phyloP scores from a whole-genome alignment of 23 tunicate species.

The Diplosoma virens region DNA sequence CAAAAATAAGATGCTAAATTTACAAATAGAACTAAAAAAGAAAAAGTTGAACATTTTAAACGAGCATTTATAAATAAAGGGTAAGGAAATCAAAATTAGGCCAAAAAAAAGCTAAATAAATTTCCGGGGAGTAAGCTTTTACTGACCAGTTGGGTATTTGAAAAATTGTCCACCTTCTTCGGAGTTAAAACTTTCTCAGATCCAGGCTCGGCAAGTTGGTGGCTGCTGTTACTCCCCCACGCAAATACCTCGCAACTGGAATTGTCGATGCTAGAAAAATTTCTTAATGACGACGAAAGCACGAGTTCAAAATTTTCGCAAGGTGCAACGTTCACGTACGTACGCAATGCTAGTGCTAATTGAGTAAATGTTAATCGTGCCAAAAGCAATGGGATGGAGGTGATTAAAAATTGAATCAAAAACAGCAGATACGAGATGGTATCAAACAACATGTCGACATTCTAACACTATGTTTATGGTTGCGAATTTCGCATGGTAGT shows the following conservation, averaged over 20 bases:
- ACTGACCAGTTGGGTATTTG: constrained; percentile 72
- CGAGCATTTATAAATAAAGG: not conserved
- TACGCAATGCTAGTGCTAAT: too few relatives aligned
- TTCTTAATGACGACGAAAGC: not conserved
- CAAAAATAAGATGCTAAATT: too few relatives aligned
- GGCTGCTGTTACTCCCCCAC: constrained; percentile 98
- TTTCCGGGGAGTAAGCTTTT: not conserved
- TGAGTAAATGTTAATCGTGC: too few relatives aligned
- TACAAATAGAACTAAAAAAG: not conserved
- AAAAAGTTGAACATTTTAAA: not conserved
- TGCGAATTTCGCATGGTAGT: too few relatives aligned
- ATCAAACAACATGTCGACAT: too few relatives aligned
- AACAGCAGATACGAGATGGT: too few relatives aligned
- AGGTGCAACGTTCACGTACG: too few relatives aligned
- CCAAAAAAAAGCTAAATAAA: not conserved
- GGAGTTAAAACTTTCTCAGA: constrained; percentile 75
- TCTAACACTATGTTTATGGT: too few relatives aligned
- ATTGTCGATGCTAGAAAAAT: constrained; percentile 32
- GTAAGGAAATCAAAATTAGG: too few relatives aligned
- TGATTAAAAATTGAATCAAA: too few relatives aligned
- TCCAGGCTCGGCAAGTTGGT: constrained; percentile 90
- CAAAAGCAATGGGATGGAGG: too few relatives aligned
- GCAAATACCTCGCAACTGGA: constrained; percentile 72
- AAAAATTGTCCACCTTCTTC: constrained; percentile 55
- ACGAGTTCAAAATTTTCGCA: too few relatives aligned